Base-by-base conservation (phyloP, 2,113 vertebrate species). In the Tenrec ecaudatus region DNA sequence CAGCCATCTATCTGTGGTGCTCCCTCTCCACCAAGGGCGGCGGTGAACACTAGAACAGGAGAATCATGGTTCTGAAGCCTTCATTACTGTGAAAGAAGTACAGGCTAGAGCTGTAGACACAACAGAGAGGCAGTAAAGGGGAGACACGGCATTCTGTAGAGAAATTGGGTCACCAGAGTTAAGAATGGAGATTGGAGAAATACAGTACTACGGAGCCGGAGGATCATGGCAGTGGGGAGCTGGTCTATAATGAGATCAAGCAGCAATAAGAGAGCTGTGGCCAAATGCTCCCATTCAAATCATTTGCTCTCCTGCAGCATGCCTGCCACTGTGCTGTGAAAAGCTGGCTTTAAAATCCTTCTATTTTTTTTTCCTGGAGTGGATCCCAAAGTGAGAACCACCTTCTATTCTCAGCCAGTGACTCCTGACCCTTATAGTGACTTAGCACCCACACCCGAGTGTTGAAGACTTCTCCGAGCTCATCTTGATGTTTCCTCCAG, bases 201-300 rank as follows among this genome's bases (percentile, higher is more conserved):
- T 9, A 23, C 0, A 23, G 20, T 25, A 23, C 15, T 1, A 7
- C 66, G 1, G 2, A 53, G 80, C 19, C 6, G 29, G 5, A 36
- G 3, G 1, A 10, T 47, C 43, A 14, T 0, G 29, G 79, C 6
- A 11, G 4, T 1, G 20, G 27, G 69, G 47, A 7, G 0, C 4
- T 1, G 5, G 20, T 2, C 9, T 29, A 6, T 6, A 2, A 23
- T 71, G 66, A 57, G 64, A 38, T 4, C 33, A 23, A 25, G 33
- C 31, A 57, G 33, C 25, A 19, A 17, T 12, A 23, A 84, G 11
- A 76, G 69, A 81, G 58, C 36, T 3, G 5, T 8, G n/a, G 31
- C 64, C 12, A 73, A 1, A 3, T 1, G 27, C 2, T 66, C 29
- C 4, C 5, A 0, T 22, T 58, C 79, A 64, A 64, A 33, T 71